A percentile compares a stretch with the other conserved stretches of the same genome.
Evolutionary conservation across 2,113 vertebrate species (phyloP).

Genomic region (Dromaius novaehollandiae): DNA sequence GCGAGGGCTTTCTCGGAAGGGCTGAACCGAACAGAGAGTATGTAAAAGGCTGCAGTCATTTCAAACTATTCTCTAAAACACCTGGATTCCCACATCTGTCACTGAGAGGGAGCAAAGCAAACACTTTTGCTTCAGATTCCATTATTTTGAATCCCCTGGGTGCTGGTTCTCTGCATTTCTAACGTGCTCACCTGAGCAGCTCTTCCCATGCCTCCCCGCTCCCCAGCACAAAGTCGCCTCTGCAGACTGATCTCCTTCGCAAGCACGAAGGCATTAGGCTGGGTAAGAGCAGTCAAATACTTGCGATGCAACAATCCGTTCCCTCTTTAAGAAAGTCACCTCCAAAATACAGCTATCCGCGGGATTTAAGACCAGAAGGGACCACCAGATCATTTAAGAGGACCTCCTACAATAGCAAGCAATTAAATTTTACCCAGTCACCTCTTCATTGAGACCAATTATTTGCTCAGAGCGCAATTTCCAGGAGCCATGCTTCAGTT

Average conservation of each 20-base stretch:
- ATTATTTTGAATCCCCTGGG: not conserved
- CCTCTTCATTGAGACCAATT: not conserved
- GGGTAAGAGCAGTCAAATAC: not conserved
- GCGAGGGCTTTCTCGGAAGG: not conserved
- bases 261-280: not conserved
- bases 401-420: not conserved
- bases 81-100: not conserved
- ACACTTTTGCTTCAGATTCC: not conserved
- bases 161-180: not conserved
- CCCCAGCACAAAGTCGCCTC: not conserved
- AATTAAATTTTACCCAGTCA: not conserved
- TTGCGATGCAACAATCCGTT: not conserved
- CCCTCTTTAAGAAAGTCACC: not conserved
- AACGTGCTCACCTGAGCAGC: accelerated
- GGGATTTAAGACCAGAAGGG: not conserved
- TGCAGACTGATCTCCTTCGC: not conserved
- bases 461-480: not conserved
- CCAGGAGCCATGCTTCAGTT: not conserved
- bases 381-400: not conserved
- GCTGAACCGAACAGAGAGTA: not conserved
- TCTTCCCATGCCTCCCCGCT: not conserved
- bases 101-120: not conserved
- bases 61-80: not conserved
- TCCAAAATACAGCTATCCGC: not conserved
- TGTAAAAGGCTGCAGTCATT: accelerated